A percentile compares a stretch with the other conserved stretches of the same genome.
Evolutionary conservation across 2,113 vertebrate species (phyloP).

Genomic region (Pavo muticus): DNA sequence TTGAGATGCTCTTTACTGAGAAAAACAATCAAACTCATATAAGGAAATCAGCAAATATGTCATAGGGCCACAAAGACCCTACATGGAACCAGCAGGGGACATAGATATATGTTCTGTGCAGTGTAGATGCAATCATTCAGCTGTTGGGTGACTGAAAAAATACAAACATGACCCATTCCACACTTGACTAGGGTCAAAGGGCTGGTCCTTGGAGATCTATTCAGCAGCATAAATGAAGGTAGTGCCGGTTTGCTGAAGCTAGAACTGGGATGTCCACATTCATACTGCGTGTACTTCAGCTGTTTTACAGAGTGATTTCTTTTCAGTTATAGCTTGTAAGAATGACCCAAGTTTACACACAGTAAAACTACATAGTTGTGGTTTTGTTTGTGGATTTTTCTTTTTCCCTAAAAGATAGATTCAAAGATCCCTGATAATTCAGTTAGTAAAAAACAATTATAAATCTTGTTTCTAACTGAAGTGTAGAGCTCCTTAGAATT

Average conservation of each 20-base stretch:
- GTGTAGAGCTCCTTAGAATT: too few species aligned
- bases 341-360: not conserved
- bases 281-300: not conserved
- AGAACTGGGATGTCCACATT: not conserved
- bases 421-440: not conserved
- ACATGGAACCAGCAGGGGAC: not conserved
- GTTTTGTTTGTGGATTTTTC: rapidly evolving
- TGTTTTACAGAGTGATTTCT: not conserved
- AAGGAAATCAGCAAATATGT: not conserved
- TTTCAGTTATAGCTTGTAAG: not conserved
- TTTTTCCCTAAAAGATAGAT: not conserved
- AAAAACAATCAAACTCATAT: rapidly evolving
- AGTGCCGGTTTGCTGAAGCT: too few species aligned
- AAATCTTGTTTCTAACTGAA: not conserved
- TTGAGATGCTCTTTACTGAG: not conserved
- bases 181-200: not conserved
- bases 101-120: not conserved
- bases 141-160: not conserved
- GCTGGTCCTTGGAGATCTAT: not conserved
- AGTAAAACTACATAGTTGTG: not conserved
- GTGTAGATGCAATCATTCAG: not conserved
- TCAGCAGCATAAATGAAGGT: not conserved
- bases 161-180: not conserved
- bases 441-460: not conserved
- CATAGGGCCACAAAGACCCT: not conserved